A percentile compares a stretch with the other conserved stretches of the same genome.
These are phyloP conservation scores for Nemapogon koenigi DNA, from an alignment of 2,888 invertebrate genomes.

Conservation along the genomic window DNA sequence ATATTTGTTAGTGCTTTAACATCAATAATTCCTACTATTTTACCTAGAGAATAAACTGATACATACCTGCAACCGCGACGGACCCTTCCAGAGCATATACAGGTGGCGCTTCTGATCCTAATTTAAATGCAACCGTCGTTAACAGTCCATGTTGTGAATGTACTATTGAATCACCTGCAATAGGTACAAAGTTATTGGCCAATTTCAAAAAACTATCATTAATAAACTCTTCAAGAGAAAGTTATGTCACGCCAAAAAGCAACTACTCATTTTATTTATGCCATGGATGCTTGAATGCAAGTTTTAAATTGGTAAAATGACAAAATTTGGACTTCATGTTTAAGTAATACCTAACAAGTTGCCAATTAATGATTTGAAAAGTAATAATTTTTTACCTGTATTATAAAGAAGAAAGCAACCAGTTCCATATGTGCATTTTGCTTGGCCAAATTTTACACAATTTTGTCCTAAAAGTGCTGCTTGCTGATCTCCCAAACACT, in stretches of 20 bases:
- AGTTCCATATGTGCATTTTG: constrained; percentile 95
- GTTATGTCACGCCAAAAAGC: too few species aligned
- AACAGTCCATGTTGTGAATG: constrained; percentile 87
- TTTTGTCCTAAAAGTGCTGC: constrained; percentile 92
- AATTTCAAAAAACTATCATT: too few species aligned
- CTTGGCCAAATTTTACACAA: constrained; percentile 86
- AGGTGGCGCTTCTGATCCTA: constrained; percentile 77
- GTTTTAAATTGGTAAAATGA: too few species aligned
- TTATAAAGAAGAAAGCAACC: constrained; percentile 95
- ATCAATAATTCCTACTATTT: too few species aligned
- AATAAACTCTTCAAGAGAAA: too few species aligned
- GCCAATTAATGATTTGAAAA: too few species aligned
- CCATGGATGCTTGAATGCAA: too few species aligned
- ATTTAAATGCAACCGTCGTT: constrained; percentile 90
- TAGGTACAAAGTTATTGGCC: neutral
- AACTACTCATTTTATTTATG: too few species aligned
- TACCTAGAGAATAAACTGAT: too few species aligned
- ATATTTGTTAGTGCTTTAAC: too few species aligned
- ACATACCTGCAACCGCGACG: constrained; percentile 78
- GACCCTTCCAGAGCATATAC: constrained; percentile 92
- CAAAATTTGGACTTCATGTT: too few species aligned
- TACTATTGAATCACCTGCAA: constrained; percentile 68
- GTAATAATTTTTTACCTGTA: constrained; percentile 81
- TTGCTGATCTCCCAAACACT: constrained; percentile 96
- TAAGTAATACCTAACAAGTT: too few species aligned